Conservation (phyloP, 2,113 vertebrate species). For the Mellivora capensis region DNA sequence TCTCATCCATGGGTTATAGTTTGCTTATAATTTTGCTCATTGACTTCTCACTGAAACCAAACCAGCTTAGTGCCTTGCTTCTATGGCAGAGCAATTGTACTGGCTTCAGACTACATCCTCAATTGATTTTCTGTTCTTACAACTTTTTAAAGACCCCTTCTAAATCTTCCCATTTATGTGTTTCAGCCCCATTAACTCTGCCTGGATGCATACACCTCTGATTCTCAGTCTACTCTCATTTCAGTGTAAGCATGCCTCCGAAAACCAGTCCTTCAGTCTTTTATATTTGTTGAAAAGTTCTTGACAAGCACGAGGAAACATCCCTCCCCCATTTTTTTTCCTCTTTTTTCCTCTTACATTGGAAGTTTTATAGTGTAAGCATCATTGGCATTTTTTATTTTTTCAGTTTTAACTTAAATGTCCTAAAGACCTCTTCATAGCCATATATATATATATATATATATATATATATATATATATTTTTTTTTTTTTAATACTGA, state of each 20-base stretch:
- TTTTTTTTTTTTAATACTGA: background rate
- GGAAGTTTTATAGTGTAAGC: background rate
- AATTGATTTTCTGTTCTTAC: background rate
- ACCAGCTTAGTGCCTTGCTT: background rate
- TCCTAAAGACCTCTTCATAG: background rate
- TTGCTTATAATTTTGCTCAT: background rate
- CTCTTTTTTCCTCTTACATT: background rate
- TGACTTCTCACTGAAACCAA: background rate
- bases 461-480: too few relatives aligned
- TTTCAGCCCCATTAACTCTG: background rate
- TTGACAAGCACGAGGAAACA: background rate
- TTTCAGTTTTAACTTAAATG: constrained; percentile 15
- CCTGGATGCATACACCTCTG: background rate
- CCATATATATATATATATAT: background rate
- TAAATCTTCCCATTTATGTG: background rate
- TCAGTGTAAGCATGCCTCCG: background rate
- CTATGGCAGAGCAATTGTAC: background rate
- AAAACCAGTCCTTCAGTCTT: background rate
- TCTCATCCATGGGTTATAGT: background rate
- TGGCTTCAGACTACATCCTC: background rate
- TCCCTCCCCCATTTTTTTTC: background rate
- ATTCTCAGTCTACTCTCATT: background rate
- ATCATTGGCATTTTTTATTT: background rate
- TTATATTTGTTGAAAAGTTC: background rate
- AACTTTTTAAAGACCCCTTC: background rate